phyloP scores from a whole-genome alignment of 2,888 invertebrate genomes.

The Lepeophtheirus nordmannii region DNA sequence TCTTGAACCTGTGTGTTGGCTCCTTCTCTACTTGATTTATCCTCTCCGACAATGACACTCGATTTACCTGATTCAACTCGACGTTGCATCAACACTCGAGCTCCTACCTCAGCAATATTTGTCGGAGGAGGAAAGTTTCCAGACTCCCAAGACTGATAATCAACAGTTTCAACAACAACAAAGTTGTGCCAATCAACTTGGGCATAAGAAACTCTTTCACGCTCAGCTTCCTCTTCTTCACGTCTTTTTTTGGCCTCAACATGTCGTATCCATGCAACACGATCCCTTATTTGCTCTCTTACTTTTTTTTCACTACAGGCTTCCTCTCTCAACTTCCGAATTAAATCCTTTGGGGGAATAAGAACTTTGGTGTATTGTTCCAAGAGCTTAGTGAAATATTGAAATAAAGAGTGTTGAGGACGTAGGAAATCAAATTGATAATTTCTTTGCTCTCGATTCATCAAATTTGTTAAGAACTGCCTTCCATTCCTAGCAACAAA shows the following conservation, averaged over 20 bases:
- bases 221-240: slow-evolving; percentile 86
- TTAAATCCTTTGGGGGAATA: slow-evolving; percentile 82
- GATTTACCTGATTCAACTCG: slow-evolving; percentile 38
- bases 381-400: slow-evolving; percentile 90
- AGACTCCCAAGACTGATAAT: slow-evolving; percentile 89
- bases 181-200: slow-evolving; percentile 91
- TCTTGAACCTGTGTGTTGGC: slow-evolving; percentile 43
- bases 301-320: slow-evolving; percentile 48
- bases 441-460: slow-evolving; percentile 95
- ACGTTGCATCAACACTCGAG: slow-evolving; percentile 70
- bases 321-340: slow-evolving; percentile 57
- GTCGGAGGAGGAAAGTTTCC: slow-evolving; percentile 94
- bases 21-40: slow-evolving; percentile 37
- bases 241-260: slow-evolving; percentile 79
- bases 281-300: slow-evolving; percentile 70
- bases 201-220: slow-evolving; percentile 49
- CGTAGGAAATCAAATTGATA: slow-evolving; percentile 97
- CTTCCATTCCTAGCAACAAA: slow-evolving; percentile 97
- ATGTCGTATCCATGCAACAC: slow-evolving; percentile 91
- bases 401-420: slow-evolving; percentile 94
- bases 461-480: slow-evolving; percentile 89
- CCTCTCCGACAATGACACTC: slow-evolving; percentile 50
- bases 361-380: slow-evolving; percentile 96
- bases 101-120: slow-evolving; percentile 90
- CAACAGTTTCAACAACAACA: slow-evolving; percentile 97